Conservation (phyloP, 2,113 vertebrate species). For the Pomatorhinus ruficollis region DNA sequence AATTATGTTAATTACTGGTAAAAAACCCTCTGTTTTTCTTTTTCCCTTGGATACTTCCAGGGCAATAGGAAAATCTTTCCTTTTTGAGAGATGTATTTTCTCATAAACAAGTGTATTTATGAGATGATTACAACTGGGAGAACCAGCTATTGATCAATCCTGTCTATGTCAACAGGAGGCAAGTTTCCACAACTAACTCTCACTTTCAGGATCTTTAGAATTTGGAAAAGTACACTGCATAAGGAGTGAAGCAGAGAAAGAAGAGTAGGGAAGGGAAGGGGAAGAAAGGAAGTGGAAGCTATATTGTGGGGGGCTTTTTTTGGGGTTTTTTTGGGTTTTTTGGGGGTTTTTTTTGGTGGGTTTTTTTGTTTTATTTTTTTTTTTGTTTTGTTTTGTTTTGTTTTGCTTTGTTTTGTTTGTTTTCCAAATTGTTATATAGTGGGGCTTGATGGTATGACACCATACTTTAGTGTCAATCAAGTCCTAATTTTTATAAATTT, state of each 20-base stretch:
- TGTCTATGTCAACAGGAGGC: not conserved
- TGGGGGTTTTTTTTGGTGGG: too few species aligned
- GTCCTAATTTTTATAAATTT: not conserved
- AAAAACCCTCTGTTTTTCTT: accelerated
- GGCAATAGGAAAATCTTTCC: not conserved
- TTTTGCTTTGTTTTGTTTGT: too few species aligned
- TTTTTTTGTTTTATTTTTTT: too few species aligned
- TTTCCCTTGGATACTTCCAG: not conserved
- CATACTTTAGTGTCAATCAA: not conserved
- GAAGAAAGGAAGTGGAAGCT: not conserved
- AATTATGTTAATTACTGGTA: not conserved
- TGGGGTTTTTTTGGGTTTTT: not conserved
- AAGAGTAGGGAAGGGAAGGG: not conserved
- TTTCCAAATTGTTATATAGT: not conserved
- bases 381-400: too few species aligned
- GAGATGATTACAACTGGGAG: not conserved
- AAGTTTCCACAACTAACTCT: not conserved
- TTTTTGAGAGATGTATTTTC: not conserved
- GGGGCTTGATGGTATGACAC: not conserved
- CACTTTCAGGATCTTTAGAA: not conserved
- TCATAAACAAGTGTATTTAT: not conserved
- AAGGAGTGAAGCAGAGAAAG: not conserved
- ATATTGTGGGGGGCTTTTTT: not conserved
- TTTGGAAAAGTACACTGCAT: not conserved
- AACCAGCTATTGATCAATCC: not conserved